phyloP scores from a whole-genome alignment of 2,888 invertebrate genomes.

The Pristionchus arcanus region DNA sequence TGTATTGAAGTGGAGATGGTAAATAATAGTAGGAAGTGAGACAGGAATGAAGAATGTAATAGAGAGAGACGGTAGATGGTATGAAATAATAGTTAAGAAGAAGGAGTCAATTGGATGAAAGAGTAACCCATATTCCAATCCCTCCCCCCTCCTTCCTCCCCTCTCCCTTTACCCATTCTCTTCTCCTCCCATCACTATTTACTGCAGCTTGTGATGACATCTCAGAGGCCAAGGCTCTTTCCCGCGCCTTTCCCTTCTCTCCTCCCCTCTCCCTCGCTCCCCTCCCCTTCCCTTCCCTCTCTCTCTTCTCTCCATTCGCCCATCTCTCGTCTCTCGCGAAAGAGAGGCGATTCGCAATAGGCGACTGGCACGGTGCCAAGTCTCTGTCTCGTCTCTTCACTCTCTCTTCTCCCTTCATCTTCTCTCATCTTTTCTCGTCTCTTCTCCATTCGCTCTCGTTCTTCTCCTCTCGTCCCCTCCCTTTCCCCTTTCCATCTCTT shows the following conservation, averaged over 20 bases:
- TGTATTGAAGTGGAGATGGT: slow-evolving; percentile 14
- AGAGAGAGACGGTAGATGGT: neutral
- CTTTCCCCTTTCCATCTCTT: neutral
- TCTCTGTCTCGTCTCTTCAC: slow-evolving; percentile 15
- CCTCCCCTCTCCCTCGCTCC: neutral
- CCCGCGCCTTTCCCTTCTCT: neutral
- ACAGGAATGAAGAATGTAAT: neutral
- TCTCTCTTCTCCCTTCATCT: neutral
- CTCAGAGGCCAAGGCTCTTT: slow-evolving; percentile 49
- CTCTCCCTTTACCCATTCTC: slow-evolving; percentile 29
- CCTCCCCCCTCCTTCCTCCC: neutral
- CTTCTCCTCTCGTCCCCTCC: neutral
- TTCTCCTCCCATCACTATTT: slow-evolving; percentile 32
- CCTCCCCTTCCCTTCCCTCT: too few species aligned
- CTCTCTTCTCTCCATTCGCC: slow-evolving; percentile 3
- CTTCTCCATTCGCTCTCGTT: slow-evolving; percentile 29
- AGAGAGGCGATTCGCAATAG: slow-evolving; percentile 43
- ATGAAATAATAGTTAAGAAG: neutral
- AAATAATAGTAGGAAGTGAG: slow-evolving; percentile 23
- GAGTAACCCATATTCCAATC: slow-evolving; percentile 2
- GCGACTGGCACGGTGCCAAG: slow-evolving; percentile 53
- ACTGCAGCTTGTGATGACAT: slow-evolving; percentile 48
- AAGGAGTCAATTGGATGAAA: neutral
- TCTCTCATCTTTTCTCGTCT: neutral
- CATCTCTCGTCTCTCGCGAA: slow-evolving; percentile 17